phyloP scores from a whole-genome alignment of 37 sponge, comb jelly and placozoan species.

The Corticium candelabrum region DNA sequence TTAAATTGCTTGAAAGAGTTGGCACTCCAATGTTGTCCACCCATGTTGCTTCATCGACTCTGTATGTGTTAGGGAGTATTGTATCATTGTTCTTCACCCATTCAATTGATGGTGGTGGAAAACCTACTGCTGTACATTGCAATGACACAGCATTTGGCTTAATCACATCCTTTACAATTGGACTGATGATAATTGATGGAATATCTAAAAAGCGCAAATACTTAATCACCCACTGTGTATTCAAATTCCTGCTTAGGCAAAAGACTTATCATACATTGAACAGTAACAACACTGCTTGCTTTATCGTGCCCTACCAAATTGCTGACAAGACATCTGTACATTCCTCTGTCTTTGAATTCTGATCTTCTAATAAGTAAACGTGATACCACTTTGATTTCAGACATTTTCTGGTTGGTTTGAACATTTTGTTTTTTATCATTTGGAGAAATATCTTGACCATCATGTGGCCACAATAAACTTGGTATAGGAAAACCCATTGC shows the following conservation, averaged over 20 bases:
- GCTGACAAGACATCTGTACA: slow-evolving; percentile 38
- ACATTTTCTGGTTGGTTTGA: neutral
- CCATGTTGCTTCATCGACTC: neutral
- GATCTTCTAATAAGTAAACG: neutral
- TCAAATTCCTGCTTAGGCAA: no score
- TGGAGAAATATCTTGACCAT: slow-evolving; percentile 19
- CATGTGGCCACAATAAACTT: slow-evolving; percentile 20
- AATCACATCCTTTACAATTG: slow-evolving; percentile 14
- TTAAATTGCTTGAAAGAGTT: slow-evolving; percentile 14
- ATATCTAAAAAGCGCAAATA: slow-evolving; percentile 39
- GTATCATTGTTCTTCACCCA: slow-evolving; percentile 29
- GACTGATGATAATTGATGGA: slow-evolving; percentile 19
- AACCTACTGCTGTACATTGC: slow-evolving; percentile 27
- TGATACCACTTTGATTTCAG: neutral
- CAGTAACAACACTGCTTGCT: neutral
- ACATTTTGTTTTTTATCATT: no score
- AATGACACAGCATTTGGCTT: neutral
- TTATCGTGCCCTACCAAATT: slow-evolving; percentile 41
- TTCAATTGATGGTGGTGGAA: slow-evolving; percentile 15
- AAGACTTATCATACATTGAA: neutral
- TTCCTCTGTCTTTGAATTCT: slow-evolving; percentile 32
- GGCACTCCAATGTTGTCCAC: neutral
- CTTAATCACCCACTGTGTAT: no score
- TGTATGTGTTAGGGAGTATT: neutral
- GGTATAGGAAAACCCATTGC: slow-evolving; percentile 38